Evolutionary conservation across 2,113 vertebrate species (phyloP), one percentile per base, ranked within the genome.

Genomic region (Oncorhynchus nerka): DNA sequence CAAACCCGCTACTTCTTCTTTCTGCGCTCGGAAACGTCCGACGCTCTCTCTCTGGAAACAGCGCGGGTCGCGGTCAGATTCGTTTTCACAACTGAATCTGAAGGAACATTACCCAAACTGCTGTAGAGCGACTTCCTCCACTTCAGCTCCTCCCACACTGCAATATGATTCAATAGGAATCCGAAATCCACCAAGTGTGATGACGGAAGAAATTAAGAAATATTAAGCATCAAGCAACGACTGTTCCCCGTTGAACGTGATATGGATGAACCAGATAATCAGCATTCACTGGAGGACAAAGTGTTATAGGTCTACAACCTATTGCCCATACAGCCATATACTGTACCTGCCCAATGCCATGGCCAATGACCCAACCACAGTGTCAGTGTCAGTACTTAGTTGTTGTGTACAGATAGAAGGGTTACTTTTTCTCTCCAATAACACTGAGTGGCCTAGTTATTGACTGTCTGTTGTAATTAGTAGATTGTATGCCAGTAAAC

Each of bases 121-220:
- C 90, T 86, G 75, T 75, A 84, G 73, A 86, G 82, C 89, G 80
- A 93, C 92, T 94, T 93, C 93, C 93, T 93, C 82, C 85, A 85
- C 81, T 70, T 79, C 91, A 83, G 91, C 91, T 79, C 92, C 90
- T 79, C 83, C 77, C 78, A 75, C 83, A 71, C 84, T 64, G 89
- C 84, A 77, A 66, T 75, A 61, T 82, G 84, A 81, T 80, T 66
- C 77, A 77, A 62, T 76, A 61, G 83, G 84, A 81, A 83, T 66
- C 77, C 75, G 83, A 24, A 87, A 82, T 81, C 88, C 88, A 84
- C 86, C 81, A 84, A 82, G 79, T 76, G 86, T 81, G 70, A 70
- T 78, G 78, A 55, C 64, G 39, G 39, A 45, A 45, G 39, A 9
- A 5, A 49, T 19, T 5, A 19, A 55, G 5, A 55, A 19, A 51